phyloP scores from a whole-genome alignment of 2,797 vertebrate genomes.

The Anguilla marmorata region DNA sequence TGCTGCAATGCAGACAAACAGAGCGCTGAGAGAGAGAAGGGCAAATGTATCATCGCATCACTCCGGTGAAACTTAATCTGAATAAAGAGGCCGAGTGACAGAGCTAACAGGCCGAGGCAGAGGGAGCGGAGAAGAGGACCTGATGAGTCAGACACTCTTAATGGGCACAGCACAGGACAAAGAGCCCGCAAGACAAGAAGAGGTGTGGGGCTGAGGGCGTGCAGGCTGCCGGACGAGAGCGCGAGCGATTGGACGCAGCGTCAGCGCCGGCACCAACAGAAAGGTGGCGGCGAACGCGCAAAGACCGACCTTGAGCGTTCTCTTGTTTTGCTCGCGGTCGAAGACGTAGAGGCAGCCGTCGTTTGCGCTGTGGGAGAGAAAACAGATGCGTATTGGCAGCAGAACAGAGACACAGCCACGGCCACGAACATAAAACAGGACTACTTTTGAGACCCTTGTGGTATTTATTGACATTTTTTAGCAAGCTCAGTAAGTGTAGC shows the following conservation, averaged over 20 bases:
- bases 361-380: slow-evolving; percentile 74
- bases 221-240: not conserved
- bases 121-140: not conserved
- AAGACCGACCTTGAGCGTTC: slow-evolving; percentile 81
- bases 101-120: not conserved
- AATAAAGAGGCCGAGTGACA: not conserved
- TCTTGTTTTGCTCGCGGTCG: slow-evolving; percentile 84
- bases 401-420: not conserved
- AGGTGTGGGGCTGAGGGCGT: not conserved
- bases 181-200: not conserved
- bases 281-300: not conserved
- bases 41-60: not conserved
- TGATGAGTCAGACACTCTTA: not conserved
- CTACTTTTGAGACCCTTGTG: not conserved
- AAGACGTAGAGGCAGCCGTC: slow-evolving; percentile 91
- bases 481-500: not conserved
- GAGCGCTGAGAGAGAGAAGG: not conserved
- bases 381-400: not conserved
- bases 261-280: not conserved
- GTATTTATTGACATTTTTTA: not conserved
- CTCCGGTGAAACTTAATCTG: too few relatives aligned
- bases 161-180: not conserved
- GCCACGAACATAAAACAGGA: not conserved
- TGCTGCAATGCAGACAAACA: not conserved
- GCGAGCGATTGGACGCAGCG: not conserved